phyloP scores from a whole-genome alignment of 2,888 invertebrate genomes.

The Amphipyra tragopoginis region DNA sequence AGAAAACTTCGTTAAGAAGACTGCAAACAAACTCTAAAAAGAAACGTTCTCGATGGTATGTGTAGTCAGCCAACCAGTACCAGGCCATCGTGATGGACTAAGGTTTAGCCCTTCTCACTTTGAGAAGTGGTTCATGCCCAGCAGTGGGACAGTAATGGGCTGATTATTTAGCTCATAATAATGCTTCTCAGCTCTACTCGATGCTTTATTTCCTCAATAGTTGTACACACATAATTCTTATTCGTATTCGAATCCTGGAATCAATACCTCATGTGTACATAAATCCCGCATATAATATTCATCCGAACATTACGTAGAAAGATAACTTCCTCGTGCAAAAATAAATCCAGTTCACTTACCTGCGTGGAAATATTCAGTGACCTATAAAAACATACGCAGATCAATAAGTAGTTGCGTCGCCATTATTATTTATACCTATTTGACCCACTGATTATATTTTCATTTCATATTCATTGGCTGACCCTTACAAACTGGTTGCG shows the following conservation, averaged over 20 bases:
- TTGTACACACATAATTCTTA: slow-evolving; percentile 19
- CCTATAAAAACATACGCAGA: slow-evolving; percentile 48
- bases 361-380: slow-evolving; percentile 48
- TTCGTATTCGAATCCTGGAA: slow-evolving; percentile 17
- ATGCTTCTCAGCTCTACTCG: too few species aligned
- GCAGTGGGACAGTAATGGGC: too few species aligned
- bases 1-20: too few species aligned
- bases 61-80: too few species aligned
- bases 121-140: too few species aligned
- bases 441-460: slow-evolving; percentile 38
- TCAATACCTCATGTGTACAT: slow-evolving; percentile 26
- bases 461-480: slow-evolving; percentile 59
- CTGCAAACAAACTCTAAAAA: too few species aligned
- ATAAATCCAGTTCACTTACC: slow-evolving; percentile 50
- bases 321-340: slow-evolving; percentile 44
- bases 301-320: slow-evolving; percentile 35
- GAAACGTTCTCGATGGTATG: too few species aligned
- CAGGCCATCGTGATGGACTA: too few species aligned
- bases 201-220: background rate
- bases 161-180: too few species aligned
- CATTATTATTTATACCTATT: slow-evolving; percentile 46
- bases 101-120: too few species aligned
- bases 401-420: slow-evolving; percentile 41
- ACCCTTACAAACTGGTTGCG: slow-evolving; percentile 54
- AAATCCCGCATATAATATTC: slow-evolving; percentile 38